A percentile compares a stretch with the other conserved stretches of the same genome.
Evolutionary conservation across 2,888 invertebrate species (phyloP).

Genomic region (Rhagophthalmus giganteus): DNA sequence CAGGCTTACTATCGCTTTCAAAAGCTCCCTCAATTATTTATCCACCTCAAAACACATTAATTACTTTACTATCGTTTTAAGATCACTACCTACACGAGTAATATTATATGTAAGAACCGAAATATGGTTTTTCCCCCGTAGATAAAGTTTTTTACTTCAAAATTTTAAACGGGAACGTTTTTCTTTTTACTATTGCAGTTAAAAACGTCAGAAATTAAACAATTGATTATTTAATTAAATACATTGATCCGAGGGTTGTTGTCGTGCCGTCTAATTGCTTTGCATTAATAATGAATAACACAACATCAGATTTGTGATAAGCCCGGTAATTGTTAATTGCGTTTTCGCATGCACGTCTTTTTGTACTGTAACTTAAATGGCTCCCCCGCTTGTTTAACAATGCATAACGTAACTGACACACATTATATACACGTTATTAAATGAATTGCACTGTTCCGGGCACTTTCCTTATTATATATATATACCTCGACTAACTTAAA

Average conservation of each 20-base stretch:
- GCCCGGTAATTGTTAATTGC: slow-evolving; percentile 57
- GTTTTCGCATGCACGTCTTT: slow-evolving; percentile 54
- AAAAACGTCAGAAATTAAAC: slow-evolving; percentile 37
- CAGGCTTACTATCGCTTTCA: slow-evolving; percentile 48
- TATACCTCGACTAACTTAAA: slow-evolving; percentile 10
- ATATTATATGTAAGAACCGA: not conserved
- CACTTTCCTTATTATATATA: slow-evolving; percentile 11
- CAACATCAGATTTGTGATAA: slow-evolving; percentile 56
- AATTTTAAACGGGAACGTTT: too few species aligned
- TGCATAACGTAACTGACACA: slow-evolving; percentile 39
- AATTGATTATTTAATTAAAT: slow-evolving; percentile 56
- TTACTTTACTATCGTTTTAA: slow-evolving; percentile 42
- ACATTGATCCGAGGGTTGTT: slow-evolving; percentile 50
- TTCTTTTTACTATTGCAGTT: too few species aligned
- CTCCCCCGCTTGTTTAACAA: slow-evolving; percentile 49
- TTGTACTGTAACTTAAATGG: slow-evolving; percentile 43
- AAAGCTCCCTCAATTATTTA: slow-evolving; percentile 51
- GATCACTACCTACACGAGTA: slow-evolving; percentile 26
- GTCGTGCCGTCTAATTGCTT: slow-evolving; percentile 56
- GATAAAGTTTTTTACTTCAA: too few species aligned
- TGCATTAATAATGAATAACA: slow-evolving; percentile 56
- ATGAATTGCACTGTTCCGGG: slow-evolving; percentile 31
- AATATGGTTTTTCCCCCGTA: too few species aligned
- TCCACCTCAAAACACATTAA: slow-evolving; percentile 49
- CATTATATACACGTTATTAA: slow-evolving; percentile 33